phyloP scores from a whole-genome alignment of 2,888 invertebrate species.

The Clivina fossor region DNA sequence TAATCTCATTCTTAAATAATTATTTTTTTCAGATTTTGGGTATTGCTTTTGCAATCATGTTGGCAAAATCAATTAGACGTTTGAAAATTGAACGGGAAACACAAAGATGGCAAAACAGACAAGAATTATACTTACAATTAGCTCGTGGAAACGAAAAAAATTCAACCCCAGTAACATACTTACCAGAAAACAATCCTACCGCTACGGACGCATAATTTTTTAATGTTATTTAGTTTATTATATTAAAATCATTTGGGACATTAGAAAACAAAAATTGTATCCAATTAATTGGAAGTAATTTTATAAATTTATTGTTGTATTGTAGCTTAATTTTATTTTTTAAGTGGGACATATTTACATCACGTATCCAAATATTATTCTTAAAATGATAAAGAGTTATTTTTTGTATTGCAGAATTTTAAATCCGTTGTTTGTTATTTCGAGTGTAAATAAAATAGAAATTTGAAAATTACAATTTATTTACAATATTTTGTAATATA shows the following conservation, averaged over 20 bases:
- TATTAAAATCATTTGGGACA: too few species aligned
- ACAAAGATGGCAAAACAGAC: slow-evolving; percentile 68
- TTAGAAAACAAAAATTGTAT: too few species aligned
- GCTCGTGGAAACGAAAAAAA: slow-evolving; percentile 41
- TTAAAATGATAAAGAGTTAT: too few species aligned
- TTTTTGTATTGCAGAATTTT: too few species aligned
- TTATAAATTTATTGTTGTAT: slow-evolving; percentile 2
- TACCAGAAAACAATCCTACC: slow-evolving; percentile 38
- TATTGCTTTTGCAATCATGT: slow-evolving; percentile 83
- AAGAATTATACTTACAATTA: slow-evolving; percentile 52
- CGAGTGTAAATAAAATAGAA: too few species aligned
- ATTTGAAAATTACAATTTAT: too few species aligned
- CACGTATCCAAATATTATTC: too few species aligned
- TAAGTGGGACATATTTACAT: too few species aligned
- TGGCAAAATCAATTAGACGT: slow-evolving; percentile 81
- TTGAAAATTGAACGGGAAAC: slow-evolving; percentile 73
- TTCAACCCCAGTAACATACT: slow-evolving; percentile 47
- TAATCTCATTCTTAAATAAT: too few species aligned
- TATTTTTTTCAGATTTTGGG: slow-evolving; percentile 71
- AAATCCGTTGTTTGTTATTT: too few species aligned
- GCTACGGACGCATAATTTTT: slow-evolving; percentile 8
- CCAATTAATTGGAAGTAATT: not conserved
- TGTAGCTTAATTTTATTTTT: too few species aligned
- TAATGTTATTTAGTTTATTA: not conserved
- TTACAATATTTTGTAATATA: slow-evolving; percentile 12